These are phyloP conservation scores for Astropecten irregularis DNA, from an alignment of 53 echinoderm and acorn worm species.

Conservation along the genomic window DNA sequence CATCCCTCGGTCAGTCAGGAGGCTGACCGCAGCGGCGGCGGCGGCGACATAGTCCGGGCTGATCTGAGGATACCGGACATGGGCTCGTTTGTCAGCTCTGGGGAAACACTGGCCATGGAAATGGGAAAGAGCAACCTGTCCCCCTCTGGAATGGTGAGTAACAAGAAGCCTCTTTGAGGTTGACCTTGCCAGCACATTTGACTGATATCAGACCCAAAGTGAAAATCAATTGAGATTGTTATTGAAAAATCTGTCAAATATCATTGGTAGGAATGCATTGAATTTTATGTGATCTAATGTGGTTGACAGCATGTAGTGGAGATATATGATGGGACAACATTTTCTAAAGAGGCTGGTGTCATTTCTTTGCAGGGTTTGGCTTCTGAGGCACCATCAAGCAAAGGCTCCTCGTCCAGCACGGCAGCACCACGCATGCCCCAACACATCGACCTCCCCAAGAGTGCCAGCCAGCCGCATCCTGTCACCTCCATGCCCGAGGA, in stretches of 20 bases:
- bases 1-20: slow-evolving; percentile 23
- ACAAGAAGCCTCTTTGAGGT: no score
- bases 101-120: slow-evolving; percentile 31
- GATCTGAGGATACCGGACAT: slow-evolving; percentile 29
- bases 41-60: slow-evolving; percentile 18
- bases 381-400: slow-evolving; percentile 40
- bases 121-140: slow-evolving; percentile 30
- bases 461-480: slow-evolving; percentile 56
- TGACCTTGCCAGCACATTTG: no score
- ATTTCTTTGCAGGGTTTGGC: slow-evolving; percentile 14
- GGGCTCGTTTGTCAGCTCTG: slow-evolving; percentile 12
- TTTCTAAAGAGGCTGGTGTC: no score
- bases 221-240: no score
- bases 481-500: slow-evolving; percentile 82
- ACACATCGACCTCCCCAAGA: slow-evolving; percentile 49
- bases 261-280: no score
- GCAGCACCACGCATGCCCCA: slow-evolving; percentile 26
- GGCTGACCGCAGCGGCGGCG: slow-evolving; percentile 19
- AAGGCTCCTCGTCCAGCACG: slow-evolving; percentile 42
- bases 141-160: not conserved
- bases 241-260: no score
- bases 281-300: no score
- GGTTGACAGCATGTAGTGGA: no score
- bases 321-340: no score
- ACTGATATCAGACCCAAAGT: no score